A percentile compares a stretch with the other conserved stretches of the same genome.
phyloP scores from a whole-genome alignment of 2,113 vertebrate species.

The Paralichthys olivaceus region DNA sequence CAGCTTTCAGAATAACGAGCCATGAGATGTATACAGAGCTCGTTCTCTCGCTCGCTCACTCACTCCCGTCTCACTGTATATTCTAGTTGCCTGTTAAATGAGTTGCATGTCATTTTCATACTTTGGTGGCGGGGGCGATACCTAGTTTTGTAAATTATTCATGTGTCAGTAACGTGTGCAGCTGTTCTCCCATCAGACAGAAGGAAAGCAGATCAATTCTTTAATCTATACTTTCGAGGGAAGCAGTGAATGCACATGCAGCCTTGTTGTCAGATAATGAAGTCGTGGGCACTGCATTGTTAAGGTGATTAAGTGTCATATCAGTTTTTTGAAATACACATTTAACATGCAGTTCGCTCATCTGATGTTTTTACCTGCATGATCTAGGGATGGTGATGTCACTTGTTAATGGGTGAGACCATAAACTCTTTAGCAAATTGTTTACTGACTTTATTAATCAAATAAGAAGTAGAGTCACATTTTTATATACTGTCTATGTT shows the following conservation, averaged over 20 bases:
- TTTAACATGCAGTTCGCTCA: background rate
- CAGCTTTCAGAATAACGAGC: constrained; percentile 45
- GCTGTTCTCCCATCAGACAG: constrained; percentile 63
- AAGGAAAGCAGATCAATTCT: constrained; percentile 41
- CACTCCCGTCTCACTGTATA: constrained; percentile 17
- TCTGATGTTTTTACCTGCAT: background rate
- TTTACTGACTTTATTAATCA: no score
- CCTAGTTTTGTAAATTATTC: constrained; percentile 65
- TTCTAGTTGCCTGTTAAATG: constrained; percentile 39
- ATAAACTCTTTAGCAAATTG: no score
- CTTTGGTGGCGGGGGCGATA: constrained; percentile 47
- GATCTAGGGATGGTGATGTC: background rate
- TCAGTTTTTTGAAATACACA: background rate
- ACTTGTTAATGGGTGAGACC: no score
- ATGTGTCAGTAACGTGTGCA: constrained; percentile 66
- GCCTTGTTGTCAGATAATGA: background rate
- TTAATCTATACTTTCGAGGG: constrained; percentile 23
- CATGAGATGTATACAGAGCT: constrained; percentile 42
- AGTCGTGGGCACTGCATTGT: background rate
- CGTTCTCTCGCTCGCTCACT: background rate
- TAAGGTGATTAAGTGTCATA: background rate
- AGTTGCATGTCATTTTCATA: constrained; percentile 64
- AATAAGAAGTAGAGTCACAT: no score
- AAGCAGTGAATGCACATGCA: constrained; percentile 23
- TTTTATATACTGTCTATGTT: no score